Conservation (phyloP, 2,113 vertebrate genomes). For the Myotis davidii region DNA sequence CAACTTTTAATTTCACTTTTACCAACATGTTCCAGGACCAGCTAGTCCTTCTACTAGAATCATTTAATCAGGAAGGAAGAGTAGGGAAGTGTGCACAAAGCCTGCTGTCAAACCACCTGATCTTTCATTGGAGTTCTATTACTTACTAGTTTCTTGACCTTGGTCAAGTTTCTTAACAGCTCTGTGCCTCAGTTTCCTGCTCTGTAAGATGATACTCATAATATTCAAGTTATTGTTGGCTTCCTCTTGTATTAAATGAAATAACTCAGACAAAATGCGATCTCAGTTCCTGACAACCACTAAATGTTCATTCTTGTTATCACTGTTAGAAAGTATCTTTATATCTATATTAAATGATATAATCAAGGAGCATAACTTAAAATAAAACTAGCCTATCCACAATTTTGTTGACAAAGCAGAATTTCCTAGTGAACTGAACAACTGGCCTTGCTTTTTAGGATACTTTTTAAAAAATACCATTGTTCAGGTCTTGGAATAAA, state of each 20-base stretch:
- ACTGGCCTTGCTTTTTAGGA: background rate
- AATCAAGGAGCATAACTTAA: background rate
- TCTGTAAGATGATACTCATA: background rate
- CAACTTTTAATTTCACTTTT: background rate
- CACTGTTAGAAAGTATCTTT: background rate
- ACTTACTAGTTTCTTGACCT: background rate
- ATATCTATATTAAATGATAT: background rate
- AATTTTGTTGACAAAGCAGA: background rate
- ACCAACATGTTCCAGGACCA: background rate
- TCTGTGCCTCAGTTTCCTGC: background rate
- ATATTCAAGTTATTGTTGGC: background rate
- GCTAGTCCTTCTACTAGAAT: background rate
- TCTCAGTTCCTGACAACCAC: background rate
- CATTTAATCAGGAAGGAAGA: background rate
- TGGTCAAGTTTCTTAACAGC: background rate
- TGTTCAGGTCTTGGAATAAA: background rate
- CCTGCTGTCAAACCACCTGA: background rate
- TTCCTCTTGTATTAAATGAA: background rate
- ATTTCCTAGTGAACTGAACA: background rate
- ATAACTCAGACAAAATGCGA: background rate
- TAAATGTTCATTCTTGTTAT: conserved; percentile 4
- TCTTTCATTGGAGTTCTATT: background rate
- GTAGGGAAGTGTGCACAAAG: background rate
- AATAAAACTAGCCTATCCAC: background rate
- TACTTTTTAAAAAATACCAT: background rate